phyloP scores from a whole-genome alignment of 2,113 vertebrate genomes.

The Nibea albiflora region DNA sequence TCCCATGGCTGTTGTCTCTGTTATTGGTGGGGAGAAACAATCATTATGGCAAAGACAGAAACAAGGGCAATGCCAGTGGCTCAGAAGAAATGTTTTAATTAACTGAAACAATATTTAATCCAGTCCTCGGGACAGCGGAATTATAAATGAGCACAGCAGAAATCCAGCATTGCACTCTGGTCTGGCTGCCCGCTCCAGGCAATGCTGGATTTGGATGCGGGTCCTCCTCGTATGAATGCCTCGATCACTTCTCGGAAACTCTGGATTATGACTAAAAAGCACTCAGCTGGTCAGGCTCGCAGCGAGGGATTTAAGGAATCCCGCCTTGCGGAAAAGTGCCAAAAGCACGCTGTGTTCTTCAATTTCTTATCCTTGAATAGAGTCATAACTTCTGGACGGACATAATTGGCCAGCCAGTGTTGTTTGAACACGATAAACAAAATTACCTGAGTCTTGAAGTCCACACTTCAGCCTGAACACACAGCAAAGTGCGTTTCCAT shows the following conservation, averaged over 20 bases:
- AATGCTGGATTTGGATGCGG: conserved; percentile 44
- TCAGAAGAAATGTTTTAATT: conserved; percentile 74
- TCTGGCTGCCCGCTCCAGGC: conserved; percentile 35
- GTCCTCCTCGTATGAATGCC: conserved; percentile 21
- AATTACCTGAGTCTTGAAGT: neutral
- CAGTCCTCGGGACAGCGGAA: conserved; percentile 54
- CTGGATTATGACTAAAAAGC: conserved; percentile 51
- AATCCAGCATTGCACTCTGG: conserved; percentile 23
- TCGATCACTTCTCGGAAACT: conserved; percentile 36
- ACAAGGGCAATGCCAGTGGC: conserved; percentile 33
- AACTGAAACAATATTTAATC: conserved; percentile 69
- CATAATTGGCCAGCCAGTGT: neutral
- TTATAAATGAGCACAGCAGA: conserved; percentile 53
- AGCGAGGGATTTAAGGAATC: conserved; percentile 32
- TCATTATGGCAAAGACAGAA: conserved; percentile 50
- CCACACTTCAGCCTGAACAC: conserved; percentile 1
- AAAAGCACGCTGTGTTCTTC: conserved; percentile 30
- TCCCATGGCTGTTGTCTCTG: conserved; percentile 52
- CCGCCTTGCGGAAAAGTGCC: conserved; percentile 29
- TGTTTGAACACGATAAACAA: conserved; percentile 9
- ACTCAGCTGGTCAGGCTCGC: conserved; percentile 29
- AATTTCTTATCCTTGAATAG: neutral
- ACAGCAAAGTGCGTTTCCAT: conserved; percentile 7
- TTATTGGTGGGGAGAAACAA: conserved; percentile 60
- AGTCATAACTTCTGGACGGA: neutral